Base-by-base conservation (phyloP, 2,113 vertebrate genomes). In the Cryptomyrus ogoouensis region DNA sequence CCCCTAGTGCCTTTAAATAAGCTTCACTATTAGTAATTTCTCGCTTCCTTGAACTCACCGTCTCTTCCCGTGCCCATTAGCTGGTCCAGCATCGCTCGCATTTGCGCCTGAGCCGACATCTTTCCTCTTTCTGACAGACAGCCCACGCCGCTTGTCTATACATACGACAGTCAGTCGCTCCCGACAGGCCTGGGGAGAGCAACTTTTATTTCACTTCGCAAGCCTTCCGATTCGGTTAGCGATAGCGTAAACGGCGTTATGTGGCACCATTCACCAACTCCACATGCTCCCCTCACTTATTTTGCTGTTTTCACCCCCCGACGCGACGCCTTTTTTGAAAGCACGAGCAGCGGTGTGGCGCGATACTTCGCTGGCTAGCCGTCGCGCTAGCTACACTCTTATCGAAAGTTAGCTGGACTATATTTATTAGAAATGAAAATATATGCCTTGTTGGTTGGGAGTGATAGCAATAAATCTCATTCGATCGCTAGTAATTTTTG, bases 71-170 rank as follows among this genome's bases (percentile, higher is more conserved):
- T 99, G 92, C 98, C 98, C 98, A 99, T 99, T 89, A 99, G 95
- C 96, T 99, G 98, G 96, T 99, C 98, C 95, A 99, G 96, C 98
- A 99, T 98, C 88, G 98, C 98, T 94, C 98, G 95, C 98, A 99
- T 99, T 95, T 99, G 98, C 91, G 98, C 98, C 94, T 99, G 98
- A 94, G 98, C 98, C 96, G 98, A 99, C 98, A 99, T 99, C 91
- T 95, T 94, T 83, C 50, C 88, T 85, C 47, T 87, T 58, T 53
- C 88, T 80, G 74, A 80, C 74, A 80, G 31, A 70, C 89, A 86
- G 88, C 92, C 91, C 91, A 92, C 90, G 91, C 89, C 92, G 89
- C 91, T 66, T 2, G 88, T 92, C 91, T 90, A n/a, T 46, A 47
- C 56, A 88, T 62, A 88, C 88, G 62, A 88, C 62, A 88, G 39